These are phyloP conservation scores for Oreochromis tanganicae DNA, from an alignment of 2,113 vertebrate species.

Conservation along the genomic window DNA sequence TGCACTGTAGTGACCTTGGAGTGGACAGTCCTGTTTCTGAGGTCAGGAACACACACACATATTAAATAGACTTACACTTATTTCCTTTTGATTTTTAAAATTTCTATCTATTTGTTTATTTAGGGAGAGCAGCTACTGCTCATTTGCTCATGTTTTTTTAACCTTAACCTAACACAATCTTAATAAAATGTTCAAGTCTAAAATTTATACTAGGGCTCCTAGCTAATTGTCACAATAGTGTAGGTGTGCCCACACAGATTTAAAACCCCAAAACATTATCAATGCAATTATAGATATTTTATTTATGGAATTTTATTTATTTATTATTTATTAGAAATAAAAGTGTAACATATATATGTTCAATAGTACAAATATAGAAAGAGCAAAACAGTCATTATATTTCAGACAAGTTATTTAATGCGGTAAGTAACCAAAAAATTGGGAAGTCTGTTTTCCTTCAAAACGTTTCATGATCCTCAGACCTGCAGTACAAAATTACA, in stretches of 20 bases:
- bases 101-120: background rate
- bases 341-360: background rate
- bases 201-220: background rate
- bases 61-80: background rate
- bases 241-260: background rate
- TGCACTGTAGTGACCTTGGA: constrained; percentile 46
- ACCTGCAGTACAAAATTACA: background rate
- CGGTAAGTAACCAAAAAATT: background rate
- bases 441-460: background rate
- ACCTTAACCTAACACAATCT: background rate
- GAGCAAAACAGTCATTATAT: background rate
- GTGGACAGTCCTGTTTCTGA: constrained; percentile 45
- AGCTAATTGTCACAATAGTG: background rate
- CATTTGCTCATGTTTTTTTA: background rate
- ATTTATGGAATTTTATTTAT: background rate
- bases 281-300: background rate
- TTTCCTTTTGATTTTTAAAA: background rate
- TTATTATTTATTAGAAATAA: background rate
- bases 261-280: background rate
- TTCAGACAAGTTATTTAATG: background rate
- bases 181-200: background rate
- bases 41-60: background rate
- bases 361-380: background rate
- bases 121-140: background rate
- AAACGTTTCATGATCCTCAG: background rate